Evolutionary conservation across 1,140 invertebrate species (phyloP).

Genomic region (Bilobella aurantiaca): DNA sequence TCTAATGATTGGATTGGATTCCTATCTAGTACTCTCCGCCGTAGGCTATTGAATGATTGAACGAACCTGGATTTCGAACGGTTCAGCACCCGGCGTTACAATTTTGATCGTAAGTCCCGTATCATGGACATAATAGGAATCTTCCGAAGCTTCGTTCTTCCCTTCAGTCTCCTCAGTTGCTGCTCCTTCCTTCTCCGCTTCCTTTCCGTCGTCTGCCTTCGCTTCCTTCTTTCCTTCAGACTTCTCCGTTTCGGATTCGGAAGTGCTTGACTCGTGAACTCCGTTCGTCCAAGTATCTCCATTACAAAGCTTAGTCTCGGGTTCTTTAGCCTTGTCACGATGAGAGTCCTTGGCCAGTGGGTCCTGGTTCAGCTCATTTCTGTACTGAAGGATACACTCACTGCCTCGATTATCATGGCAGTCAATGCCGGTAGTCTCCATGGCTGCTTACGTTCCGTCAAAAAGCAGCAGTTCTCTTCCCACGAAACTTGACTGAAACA

Average conservation of each 20-base stretch:
- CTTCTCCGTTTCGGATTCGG: background rate
- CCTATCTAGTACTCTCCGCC: background rate
- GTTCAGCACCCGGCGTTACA: slow-evolving; percentile 71
- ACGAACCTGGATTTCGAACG: slow-evolving; percentile 77
- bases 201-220: slow-evolving; percentile 36
- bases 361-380: background rate
- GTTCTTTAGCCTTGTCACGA: background rate
- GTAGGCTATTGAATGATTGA: background rate
- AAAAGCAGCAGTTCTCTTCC: background rate
- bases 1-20: too few relatives aligned
- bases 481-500: background rate
- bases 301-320: background rate
- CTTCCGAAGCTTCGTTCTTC: slow-evolving; percentile 45
- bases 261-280: background rate
- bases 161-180: slow-evolving; percentile 41
- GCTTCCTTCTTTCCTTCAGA: background rate
- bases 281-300: background rate
- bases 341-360: background rate
- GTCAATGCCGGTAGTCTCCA: background rate
- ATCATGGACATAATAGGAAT: slow-evolving; percentile 79
- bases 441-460: too few relatives aligned
- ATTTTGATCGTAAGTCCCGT: slow-evolving; percentile 88
- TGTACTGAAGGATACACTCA: background rate
- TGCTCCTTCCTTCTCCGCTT: slow-evolving; percentile 46
- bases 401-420: background rate